Percentiles rank a stretch among this genome's conserved stretches.
Conservation (phyloP, 2,113 vertebrate species). For the Microtus richardsoni region DNA sequence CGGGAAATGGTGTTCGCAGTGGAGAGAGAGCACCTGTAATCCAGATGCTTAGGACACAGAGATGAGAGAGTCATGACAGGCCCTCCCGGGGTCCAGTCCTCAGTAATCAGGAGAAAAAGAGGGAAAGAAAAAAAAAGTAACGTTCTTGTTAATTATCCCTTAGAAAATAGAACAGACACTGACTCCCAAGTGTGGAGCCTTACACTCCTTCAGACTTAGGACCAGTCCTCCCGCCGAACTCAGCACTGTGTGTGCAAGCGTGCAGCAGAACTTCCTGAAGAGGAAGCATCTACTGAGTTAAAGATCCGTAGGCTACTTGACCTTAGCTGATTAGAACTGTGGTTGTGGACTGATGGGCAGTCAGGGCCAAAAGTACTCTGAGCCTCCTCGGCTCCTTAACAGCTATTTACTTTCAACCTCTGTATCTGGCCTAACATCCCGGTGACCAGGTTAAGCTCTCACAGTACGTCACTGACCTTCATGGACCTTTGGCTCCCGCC, state of each 20-base stretch:
- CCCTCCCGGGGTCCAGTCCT: not conserved
- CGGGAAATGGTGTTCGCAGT: not conserved
- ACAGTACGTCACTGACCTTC: not conserved
- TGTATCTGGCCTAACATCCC: not conserved
- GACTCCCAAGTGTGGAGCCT: slow-evolving; percentile 24
- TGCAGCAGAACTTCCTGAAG: not conserved
- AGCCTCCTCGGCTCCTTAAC: not conserved
- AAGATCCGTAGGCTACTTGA: not conserved
- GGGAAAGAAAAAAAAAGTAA: not conserved
- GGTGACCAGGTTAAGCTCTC: not conserved
- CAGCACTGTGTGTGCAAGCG: not conserved
- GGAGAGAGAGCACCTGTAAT: too few species aligned
- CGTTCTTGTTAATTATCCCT: not conserved
- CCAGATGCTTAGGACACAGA: too few species aligned
- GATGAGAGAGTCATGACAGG: not conserved
- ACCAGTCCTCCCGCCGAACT: not conserved
- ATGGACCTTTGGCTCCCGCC: not conserved
- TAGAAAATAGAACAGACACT: slow-evolving; percentile 36
- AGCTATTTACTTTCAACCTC: not conserved
- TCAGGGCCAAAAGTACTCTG: not conserved
- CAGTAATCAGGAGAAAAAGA: not conserved
- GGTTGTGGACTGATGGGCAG: not conserved
- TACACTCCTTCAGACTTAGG: slow-evolving; percentile 33
- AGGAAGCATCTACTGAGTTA: not conserved
- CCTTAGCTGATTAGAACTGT: not conserved